phyloP scores from a whole-genome alignment of 2,113 vertebrate genomes.

The Podarcis cretensis region DNA sequence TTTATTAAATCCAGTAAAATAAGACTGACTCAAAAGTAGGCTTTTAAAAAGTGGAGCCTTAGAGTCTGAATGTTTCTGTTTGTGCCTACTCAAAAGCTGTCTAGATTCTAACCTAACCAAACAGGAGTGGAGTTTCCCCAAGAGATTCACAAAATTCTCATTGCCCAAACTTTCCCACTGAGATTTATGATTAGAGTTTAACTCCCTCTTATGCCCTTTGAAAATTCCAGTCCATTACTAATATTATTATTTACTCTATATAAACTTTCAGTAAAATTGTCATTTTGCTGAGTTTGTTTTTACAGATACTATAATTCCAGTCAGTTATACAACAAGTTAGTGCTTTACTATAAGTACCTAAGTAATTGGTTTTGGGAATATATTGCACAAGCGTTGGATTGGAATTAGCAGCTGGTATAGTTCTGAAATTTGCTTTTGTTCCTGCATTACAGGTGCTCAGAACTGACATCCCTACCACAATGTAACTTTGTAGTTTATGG shows the following conservation, averaged over 20 bases:
- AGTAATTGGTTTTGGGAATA: constrained; percentile 2
- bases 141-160: background rate
- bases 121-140: background rate
- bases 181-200: background rate
- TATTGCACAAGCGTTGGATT: background rate
- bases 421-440: background rate
- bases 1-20: background rate
- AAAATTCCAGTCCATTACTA: background rate
- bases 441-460: background rate
- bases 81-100: background rate
- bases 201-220: background rate
- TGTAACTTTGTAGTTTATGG: background rate
- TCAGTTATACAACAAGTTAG: constrained; percentile 4
- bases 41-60: constrained; percentile 9
- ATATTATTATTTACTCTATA: background rate
- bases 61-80: background rate
- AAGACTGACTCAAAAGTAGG: background rate
- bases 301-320: constrained; percentile 2
- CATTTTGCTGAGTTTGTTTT: background rate
- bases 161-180: too few species aligned
- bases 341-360: background rate
- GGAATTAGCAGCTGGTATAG: background rate
- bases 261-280: background rate
- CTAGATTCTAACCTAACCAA: constrained; percentile 21
- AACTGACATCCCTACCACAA: background rate